phyloP scores from a whole-genome alignment of 1,140 invertebrate species.

The Drosophila littoralis region DNA sequence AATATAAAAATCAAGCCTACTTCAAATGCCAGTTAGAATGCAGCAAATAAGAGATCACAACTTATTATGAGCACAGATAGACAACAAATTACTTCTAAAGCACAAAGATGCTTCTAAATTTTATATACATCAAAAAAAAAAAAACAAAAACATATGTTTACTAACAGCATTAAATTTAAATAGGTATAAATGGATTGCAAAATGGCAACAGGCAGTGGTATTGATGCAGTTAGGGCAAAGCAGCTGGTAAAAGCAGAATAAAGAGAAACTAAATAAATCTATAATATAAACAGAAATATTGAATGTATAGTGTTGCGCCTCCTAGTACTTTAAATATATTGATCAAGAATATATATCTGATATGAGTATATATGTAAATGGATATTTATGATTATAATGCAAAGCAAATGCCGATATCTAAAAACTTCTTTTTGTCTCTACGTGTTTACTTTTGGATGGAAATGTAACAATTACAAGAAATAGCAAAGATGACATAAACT shows the following conservation, averaged over 20 bases:
- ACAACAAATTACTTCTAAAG: conserved; percentile 46
- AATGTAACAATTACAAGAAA: conserved; percentile 42
- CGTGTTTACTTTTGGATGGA: conserved; percentile 55
- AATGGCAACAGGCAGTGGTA: conserved; percentile 19
- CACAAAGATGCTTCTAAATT: conserved; percentile 47
- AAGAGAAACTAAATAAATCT: conserved; percentile 43
- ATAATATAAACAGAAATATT: conserved; percentile 62
- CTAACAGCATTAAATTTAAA: conserved; percentile 48
- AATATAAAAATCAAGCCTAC: conserved; percentile 33
- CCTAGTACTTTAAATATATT: conserved; percentile 76
- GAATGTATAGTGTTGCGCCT: conserved; percentile 80
- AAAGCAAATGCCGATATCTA: conserved; percentile 53
- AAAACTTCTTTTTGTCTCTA: conserved; percentile 56
- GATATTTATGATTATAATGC: conserved; percentile 63
- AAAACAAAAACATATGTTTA: conserved; percentile 38
- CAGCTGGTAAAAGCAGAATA: conserved; percentile 27
- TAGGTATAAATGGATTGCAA: conserved; percentile 44
- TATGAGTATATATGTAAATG: conserved; percentile 65
- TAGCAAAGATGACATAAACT: conserved; percentile 49
- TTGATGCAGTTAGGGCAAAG: conserved; percentile 19
- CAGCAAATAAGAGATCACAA: conserved; percentile 37
- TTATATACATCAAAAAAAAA: conserved; percentile 37
- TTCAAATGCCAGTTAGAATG: conserved; percentile 30
- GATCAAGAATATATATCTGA: conserved; percentile 67
- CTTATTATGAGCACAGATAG: conserved; percentile 42